A percentile compares a stretch with the other conserved stretches of the same genome.
phyloP scores from a whole-genome alignment of 2,888 invertebrate species.

The Sphaeridia pumilis region DNA sequence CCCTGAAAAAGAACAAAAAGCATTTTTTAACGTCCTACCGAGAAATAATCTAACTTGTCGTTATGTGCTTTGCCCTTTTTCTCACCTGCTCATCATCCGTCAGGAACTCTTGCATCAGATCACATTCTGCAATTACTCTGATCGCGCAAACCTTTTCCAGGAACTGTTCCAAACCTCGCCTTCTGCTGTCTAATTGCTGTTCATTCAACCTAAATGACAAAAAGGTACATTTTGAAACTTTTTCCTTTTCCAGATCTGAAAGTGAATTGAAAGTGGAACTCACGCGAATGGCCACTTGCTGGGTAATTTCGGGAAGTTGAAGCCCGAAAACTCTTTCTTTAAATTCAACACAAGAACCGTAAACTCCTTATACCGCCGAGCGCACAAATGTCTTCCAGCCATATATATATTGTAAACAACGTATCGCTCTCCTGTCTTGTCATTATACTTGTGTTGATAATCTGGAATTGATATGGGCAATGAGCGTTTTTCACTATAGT shows the following conservation, averaged over 20 bases:
- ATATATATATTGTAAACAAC: slow-evolving; percentile 97
- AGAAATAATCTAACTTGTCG: not conserved
- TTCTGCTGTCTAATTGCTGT: slow-evolving; percentile 87
- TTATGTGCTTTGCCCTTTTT: not conserved
- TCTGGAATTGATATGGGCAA: slow-evolving; percentile 74
- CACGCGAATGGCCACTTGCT: slow-evolving; percentile 95
- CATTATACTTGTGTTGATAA: slow-evolving; percentile 64
- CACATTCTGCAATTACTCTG: slow-evolving; percentile 92
- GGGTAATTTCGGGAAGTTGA: slow-evolving; percentile 92
- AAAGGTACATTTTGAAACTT: not conserved
- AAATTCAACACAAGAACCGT: slow-evolving; percentile 73
- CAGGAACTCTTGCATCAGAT: slow-evolving; percentile 93
- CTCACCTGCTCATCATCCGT: slow-evolving; percentile 62
- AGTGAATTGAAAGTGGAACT: too few species aligned
- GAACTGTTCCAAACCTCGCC: slow-evolving; percentile 92
- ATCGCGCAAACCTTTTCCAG: slow-evolving; percentile 97
- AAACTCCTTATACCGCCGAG: slow-evolving; percentile 91
- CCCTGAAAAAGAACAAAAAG: slow-evolving; percentile 36
- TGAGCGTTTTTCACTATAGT: slow-evolving; percentile 85
- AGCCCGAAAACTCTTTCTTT: slow-evolving; percentile 88
- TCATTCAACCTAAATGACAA: slow-evolving; percentile 57
- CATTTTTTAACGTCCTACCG: not conserved
- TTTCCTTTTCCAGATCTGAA: too few species aligned
- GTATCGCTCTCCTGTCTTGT: slow-evolving; percentile 75
- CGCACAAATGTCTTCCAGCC: slow-evolving; percentile 96